These are phyloP conservation scores for Halcyon smyrnensis DNA, from an alignment of 2,797 vertebrate species.

Conservation along the genomic window DNA sequence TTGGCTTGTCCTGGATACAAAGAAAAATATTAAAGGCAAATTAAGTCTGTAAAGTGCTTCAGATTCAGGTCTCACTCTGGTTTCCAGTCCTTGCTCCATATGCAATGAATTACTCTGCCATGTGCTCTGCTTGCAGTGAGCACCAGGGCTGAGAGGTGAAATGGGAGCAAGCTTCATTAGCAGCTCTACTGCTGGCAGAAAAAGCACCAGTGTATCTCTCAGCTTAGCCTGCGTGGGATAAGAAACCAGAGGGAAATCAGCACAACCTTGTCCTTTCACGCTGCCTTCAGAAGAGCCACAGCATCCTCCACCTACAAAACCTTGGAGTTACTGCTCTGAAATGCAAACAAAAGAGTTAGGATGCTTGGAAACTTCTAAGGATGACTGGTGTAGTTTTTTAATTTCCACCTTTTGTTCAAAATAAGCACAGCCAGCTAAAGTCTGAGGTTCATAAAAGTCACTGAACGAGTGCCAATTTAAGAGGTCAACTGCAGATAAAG, in stretches of 20 bases:
- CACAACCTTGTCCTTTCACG: background rate
- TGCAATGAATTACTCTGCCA: background rate
- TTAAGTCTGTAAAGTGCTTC: background rate
- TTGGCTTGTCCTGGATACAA: background rate
- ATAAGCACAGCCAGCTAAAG: background rate
- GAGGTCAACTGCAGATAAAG: slow-evolving; percentile 6
- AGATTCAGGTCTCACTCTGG: background rate
- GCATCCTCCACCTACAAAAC: background rate
- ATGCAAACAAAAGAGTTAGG: background rate
- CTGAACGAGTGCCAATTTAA: background rate
- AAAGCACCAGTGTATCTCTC: background rate
- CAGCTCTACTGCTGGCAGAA: background rate
- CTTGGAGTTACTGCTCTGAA: background rate
- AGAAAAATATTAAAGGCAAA: background rate
- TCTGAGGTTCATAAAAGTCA: background rate
- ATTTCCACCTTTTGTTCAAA: background rate
- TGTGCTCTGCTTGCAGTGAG: background rate
- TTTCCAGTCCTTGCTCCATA: background rate
- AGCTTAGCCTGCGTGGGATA: background rate
- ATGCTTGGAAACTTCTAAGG: background rate
- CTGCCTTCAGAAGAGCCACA: background rate
- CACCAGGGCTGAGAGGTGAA: background rate
- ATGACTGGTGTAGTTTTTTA: background rate
- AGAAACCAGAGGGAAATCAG: background rate
- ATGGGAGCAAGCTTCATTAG: background rate